Evolutionary conservation across 2,113 vertebrate genomes (phyloP).

Genomic region (Peromyscus leucopus): DNA sequence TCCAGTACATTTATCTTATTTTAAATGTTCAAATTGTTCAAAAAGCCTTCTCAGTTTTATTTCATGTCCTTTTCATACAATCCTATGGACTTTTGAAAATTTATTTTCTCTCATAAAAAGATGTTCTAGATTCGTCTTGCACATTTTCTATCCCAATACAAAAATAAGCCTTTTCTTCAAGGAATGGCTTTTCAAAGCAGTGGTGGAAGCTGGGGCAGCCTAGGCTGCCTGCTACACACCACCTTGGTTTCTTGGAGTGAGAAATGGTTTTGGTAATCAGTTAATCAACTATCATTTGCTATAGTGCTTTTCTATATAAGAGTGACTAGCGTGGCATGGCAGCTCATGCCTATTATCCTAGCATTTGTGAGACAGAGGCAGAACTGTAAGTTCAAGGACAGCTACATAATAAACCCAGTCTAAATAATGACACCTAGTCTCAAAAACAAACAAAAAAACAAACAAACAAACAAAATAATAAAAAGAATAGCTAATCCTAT

Average conservation of each 20-base stretch:
- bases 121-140: background rate
- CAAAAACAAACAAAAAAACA: background rate
- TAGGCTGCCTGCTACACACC: background rate
- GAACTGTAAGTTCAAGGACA: background rate
- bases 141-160: background rate
- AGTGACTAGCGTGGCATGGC: background rate
- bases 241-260: background rate
- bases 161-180: background rate
- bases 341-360: background rate
- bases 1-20: background rate
- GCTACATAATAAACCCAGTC: background rate
- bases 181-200: background rate
- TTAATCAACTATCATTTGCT: background rate
- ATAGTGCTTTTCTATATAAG: background rate
- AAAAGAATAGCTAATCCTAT: background rate
- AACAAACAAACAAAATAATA: background rate
- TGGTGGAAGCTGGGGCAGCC: background rate
- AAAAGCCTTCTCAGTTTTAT: background rate
- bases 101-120: conserved; percentile 12
- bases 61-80: background rate
- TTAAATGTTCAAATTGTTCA: background rate
- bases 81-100: background rate
- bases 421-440: background rate
- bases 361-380: background rate
- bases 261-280: background rate